Conservation (phyloP, 2,113 vertebrate genomes). For the Cyanoramphus novaezelandiae region DNA sequence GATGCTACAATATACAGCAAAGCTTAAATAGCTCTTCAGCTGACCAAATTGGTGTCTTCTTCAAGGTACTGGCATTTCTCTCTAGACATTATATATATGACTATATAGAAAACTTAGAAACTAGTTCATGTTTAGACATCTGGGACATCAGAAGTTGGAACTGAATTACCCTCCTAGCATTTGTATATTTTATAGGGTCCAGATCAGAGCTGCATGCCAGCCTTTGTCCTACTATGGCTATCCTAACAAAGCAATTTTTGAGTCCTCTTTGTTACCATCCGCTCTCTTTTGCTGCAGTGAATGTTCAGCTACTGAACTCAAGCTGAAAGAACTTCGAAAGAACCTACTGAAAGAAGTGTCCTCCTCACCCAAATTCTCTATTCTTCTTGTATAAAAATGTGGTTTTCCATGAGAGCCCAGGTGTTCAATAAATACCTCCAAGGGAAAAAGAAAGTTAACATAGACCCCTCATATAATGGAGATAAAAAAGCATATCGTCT, state of each 20-base stretch:
- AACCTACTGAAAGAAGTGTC: background rate
- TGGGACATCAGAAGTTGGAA: background rate
- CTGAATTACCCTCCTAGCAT: background rate
- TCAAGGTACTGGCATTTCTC: background rate
- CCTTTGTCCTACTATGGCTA: background rate
- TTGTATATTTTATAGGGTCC: background rate
- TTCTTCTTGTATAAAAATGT: background rate
- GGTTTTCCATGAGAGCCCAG: background rate
- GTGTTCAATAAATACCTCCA: background rate
- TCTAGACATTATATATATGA: background rate
- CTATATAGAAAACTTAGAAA: background rate
- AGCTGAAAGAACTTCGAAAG: background rate
- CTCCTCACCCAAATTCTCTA: background rate
- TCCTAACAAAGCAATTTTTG: background rate
- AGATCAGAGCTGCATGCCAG: background rate
- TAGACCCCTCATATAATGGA: background rate
- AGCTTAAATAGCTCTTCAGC: background rate
- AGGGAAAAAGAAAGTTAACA: background rate
- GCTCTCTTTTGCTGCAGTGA: background rate
- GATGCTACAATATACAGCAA: background rate
- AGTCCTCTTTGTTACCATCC: background rate
- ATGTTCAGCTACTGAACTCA: background rate
- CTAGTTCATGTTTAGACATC: background rate
- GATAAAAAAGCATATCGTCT: background rate
- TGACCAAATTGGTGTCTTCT: background rate